Evolutionary conservation across 2,113 vertebrate species (phyloP).

Genomic region (Poeciliopsis occidentalis): DNA sequence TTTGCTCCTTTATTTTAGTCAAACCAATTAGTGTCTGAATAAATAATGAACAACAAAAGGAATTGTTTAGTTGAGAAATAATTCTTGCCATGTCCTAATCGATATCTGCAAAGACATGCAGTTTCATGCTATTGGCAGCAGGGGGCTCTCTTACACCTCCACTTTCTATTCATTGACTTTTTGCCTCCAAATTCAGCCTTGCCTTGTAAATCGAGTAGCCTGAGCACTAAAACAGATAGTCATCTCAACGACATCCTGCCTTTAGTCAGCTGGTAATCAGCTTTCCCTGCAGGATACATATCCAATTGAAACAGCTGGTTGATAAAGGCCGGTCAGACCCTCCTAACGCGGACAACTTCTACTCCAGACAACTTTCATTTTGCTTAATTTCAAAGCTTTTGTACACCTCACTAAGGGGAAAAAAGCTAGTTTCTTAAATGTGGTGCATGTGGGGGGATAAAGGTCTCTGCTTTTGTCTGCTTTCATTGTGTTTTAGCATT

Average conservation of each 20-base stretch:
- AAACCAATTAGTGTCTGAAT: background rate
- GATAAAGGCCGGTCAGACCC: constrained; percentile 36
- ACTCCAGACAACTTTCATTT: constrained; percentile 20
- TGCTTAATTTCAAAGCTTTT: background rate
- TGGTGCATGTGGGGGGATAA: background rate
- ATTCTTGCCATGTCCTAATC: background rate
- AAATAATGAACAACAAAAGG: background rate
- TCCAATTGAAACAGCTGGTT: constrained; percentile 57
- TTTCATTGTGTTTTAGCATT: background rate
- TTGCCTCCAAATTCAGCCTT: constrained; percentile 1
- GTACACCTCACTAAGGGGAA: constrained; percentile 5
- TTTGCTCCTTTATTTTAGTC: background rate
- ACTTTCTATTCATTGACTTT: constrained; percentile 9
- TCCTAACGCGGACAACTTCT: background rate
- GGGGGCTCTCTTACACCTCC: constrained; percentile 56
- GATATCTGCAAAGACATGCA: constrained; percentile 2
- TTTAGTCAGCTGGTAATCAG: constrained; percentile 57
- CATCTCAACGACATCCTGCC: constrained; percentile 39
- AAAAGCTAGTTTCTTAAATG: background rate
- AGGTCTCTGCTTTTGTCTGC: background rate
- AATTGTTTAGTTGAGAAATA: background rate
- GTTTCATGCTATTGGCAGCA: constrained; percentile 38
- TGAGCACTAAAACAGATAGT: constrained; percentile 53
- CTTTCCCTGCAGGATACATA: constrained; percentile 39
- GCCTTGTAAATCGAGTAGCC: constrained; percentile 27